Evolutionary conservation across 2,113 vertebrate genomes (phyloP), one percentile per base, ranked within the genome.

Genomic region (Lontra canadensis): DNA sequence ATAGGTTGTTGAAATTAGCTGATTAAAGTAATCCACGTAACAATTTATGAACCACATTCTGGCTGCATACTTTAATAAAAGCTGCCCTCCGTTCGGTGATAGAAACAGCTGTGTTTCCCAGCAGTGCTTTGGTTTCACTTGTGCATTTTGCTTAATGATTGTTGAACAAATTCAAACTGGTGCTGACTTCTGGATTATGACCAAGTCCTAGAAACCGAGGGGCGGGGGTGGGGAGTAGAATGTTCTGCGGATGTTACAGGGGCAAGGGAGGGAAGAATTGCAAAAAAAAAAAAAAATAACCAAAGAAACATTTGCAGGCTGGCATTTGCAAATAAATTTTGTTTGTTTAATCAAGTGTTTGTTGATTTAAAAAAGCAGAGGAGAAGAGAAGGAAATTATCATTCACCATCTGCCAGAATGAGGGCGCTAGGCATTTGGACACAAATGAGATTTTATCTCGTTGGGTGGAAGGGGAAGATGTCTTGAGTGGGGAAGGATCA

Each of bases 61-160:
- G 7, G 67, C 61, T 79, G 39, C n/a, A 42, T 88, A 61, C 92
- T 94, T 97, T 95, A 94, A 79, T 95, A 86, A 96, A 90, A 92
- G 42, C 61, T 36, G 73, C 31, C 78, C 47, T 79, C 79, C 25
- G 6, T 80, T 89, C n/a, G 63, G 7, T 12, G 4, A 25, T 18
- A 23, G 85, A 85, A 88, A 52, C 26, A 74, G 85, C 88, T 21
- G 15, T 14, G 82, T 20, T 65, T 76, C 13, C 36, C 85, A 49
- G 61, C 69, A 59, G 63, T 71, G 36, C 39, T 71, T 83, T 13
- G 59, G 3, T 21, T 89, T 95, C 67, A 63, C 59, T 52, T 57
- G 57, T 49, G 6, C 82, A 44, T 94, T 91, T 96, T 74, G 88
- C 42, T 87, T 87, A 85, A 86, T 57, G 84, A 34, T 25, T 49